Conservation (phyloP, 2,113 vertebrate species). For the Pimephales promelas region DNA sequence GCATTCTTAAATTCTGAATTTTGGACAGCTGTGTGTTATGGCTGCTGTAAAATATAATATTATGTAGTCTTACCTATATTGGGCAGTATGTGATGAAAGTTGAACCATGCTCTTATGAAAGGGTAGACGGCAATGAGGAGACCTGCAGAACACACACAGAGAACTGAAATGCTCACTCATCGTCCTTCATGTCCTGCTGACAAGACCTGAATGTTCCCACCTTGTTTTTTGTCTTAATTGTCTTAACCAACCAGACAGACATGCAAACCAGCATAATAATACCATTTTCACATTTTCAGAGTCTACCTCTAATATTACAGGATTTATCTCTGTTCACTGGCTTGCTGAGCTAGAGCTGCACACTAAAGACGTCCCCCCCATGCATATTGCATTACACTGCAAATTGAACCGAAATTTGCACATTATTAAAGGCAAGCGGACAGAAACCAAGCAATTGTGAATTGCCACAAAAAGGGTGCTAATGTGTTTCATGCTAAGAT, state of each 20-base stretch:
- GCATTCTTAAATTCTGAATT: background rate
- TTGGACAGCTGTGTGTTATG: background rate
- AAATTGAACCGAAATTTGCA: conserved; percentile 10
- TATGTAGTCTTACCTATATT: conserved; percentile 67
- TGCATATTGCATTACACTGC: conserved; percentile 11
- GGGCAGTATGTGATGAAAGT: conserved; percentile 76
- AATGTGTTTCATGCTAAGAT: background rate
- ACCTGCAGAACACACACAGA: conserved; percentile 62
- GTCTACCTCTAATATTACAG: background rate
- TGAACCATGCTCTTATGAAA: conserved; percentile 79
- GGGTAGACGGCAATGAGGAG: conserved; percentile 78
- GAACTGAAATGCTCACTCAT: background rate
- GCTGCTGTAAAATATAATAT: background rate
- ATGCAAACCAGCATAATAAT: background rate
- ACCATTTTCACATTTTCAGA: too few relatives aligned
- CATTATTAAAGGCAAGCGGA: background rate
- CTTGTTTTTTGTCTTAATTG: too few relatives aligned
- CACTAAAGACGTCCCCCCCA: conserved; percentile 13
- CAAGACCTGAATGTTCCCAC: background rate
- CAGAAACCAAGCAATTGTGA: background rate
- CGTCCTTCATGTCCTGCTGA: background rate
- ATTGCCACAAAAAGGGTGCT: background rate
- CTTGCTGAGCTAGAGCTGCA: conserved; percentile 6
- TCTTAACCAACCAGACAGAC: background rate
- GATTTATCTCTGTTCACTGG: conserved; percentile 6